A percentile compares a stretch with the other conserved stretches of the same genome.
phyloP scores from a whole-genome alignment of 2,888 invertebrate genomes.

The Chrysomela aeneicollis region DNA sequence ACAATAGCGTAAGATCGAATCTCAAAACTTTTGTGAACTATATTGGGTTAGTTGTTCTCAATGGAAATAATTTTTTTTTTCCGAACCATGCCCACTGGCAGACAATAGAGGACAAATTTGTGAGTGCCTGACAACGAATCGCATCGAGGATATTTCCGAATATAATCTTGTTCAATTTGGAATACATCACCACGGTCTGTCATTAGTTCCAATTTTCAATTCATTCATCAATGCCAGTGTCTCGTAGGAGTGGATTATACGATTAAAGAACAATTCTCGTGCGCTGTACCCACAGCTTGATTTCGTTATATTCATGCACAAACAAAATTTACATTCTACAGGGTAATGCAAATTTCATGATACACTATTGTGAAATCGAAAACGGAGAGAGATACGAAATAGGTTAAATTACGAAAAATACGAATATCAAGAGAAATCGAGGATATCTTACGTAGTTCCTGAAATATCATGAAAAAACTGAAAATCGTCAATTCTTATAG shows the following conservation, averaged over 20 bases:
- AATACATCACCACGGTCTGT: conserved; percentile 12
- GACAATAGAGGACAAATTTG: conserved; percentile 5
- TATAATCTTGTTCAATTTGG: conserved; percentile 17
- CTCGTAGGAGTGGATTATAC: conserved; percentile 11
- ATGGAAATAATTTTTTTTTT: conserved; percentile 7
- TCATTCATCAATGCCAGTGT: conserved; percentile 17
- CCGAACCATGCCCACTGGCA: not conserved
- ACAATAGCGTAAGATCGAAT: too few relatives aligned
- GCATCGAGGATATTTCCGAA: conserved; percentile 1
- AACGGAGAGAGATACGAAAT: too few relatives aligned
- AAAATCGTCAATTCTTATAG: too few relatives aligned
- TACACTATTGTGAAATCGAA: too few relatives aligned
- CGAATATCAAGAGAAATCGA: too few relatives aligned
- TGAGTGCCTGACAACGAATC: not conserved
- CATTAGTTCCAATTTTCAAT: conserved; percentile 18
- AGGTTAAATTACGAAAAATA: too few relatives aligned
- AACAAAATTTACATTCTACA: conserved; percentile 20
- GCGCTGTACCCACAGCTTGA: not conserved
- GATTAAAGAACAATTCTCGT: not conserved
- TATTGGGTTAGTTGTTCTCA: too few relatives aligned
- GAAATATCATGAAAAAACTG: too few relatives aligned
- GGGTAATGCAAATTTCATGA: too few relatives aligned
- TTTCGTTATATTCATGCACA: conserved; percentile 10
- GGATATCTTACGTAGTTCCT: too few relatives aligned
- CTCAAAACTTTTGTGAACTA: too few relatives aligned